Evolutionary conservation across 2,113 vertebrate species (phyloP), one percentile per base, ranked within the genome.

Genomic region (Notarius lentiginosus): DNA sequence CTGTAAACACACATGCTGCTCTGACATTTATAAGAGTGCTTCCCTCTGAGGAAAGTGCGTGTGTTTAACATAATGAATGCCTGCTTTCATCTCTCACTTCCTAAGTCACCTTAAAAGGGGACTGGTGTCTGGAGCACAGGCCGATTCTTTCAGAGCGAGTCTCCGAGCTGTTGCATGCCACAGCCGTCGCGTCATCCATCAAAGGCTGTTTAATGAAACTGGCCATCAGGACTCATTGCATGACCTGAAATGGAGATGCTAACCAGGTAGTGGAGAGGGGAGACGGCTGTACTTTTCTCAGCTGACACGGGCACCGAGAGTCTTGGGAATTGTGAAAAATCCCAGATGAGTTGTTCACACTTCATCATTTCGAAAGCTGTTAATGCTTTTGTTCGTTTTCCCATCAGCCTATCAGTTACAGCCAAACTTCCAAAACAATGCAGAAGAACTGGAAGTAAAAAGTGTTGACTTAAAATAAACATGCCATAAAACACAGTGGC

Each of bases 71-170:
- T 89, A 87, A 90, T 86, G 84, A 84, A 87, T 79, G 83, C 63
- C 85, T 82, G 61, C 90, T 90, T 89, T 88, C 84, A 90, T 90
- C 89, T 84, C 53, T 53, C 56, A 83, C 89, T 88, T 91, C 90
- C 85, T 87, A 86, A 63, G 80, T 79, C 87, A 84, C 90, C 90
- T 91, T 91, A 89, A 92, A 91, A 91, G 89, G 89, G 86, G 79
- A 82, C 81, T 61, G 53, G 17, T 83, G 89, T 84, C 89, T 79
- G 56, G 73, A 63, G 83, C 82, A 53, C 51, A 75, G 88, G 70
- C 22, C 2, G 47, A 70, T 82, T 72, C 76, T 51, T 51, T 73
- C 34, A 73, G 51, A 20, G 68, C 18, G 82, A 68, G 65, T 80
- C 66, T 27, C 58, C 17, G 82, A 63, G 63, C 87, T 18, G 61